Percentiles rank a stretch among this genome's conserved stretches.
phyloP scores from a whole-genome alignment of 1,140 invertebrate genomes.

The Drosophila baimaii region DNA sequence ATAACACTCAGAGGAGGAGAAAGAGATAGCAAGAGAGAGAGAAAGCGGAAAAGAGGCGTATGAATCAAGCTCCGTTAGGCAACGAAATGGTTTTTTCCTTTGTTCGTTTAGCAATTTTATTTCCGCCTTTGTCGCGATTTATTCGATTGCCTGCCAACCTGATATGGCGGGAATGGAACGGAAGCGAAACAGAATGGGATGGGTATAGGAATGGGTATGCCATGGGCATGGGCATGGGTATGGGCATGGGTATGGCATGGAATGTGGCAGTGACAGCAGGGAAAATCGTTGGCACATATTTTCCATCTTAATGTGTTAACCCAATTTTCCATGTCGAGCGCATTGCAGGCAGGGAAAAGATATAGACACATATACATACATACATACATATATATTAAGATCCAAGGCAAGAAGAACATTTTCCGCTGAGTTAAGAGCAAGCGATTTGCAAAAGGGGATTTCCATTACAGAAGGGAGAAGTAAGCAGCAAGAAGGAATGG shows the following conservation, averaged over 20 bases:
- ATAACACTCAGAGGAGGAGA: neutral
- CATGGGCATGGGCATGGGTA: neutral
- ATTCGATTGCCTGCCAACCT: slow-evolving; percentile 78
- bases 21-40: neutral
- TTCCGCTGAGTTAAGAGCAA: slow-evolving; percentile 19
- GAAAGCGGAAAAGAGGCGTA: slow-evolving; percentile 8
- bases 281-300: slow-evolving; percentile 45
- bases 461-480: slow-evolving; percentile 10
- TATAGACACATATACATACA: neutral
- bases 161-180: slow-evolving; percentile 37
- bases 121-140: slow-evolving; percentile 78
- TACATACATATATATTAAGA: slow-evolving; percentile 9
- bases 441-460: slow-evolving; percentile 11
- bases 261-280: slow-evolving; percentile 49
- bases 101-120: slow-evolving; percentile 80
- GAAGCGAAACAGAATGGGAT: slow-evolving; percentile 20
- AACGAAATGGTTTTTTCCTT: slow-evolving; percentile 58
- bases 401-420: slow-evolving; percentile 23
- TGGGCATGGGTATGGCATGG: slow-evolving; percentile 17
- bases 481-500: neutral
- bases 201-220: neutral
- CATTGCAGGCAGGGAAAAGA: slow-evolving; percentile 22
- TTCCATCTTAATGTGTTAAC: slow-evolving; percentile 74
- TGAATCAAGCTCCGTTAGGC: slow-evolving; percentile 34
- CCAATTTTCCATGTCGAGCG: slow-evolving; percentile 74